These are phyloP conservation scores for Psococerastis gibbosa DNA, from an alignment of 2,888 invertebrate genomes.

Conservation along the genomic window DNA sequence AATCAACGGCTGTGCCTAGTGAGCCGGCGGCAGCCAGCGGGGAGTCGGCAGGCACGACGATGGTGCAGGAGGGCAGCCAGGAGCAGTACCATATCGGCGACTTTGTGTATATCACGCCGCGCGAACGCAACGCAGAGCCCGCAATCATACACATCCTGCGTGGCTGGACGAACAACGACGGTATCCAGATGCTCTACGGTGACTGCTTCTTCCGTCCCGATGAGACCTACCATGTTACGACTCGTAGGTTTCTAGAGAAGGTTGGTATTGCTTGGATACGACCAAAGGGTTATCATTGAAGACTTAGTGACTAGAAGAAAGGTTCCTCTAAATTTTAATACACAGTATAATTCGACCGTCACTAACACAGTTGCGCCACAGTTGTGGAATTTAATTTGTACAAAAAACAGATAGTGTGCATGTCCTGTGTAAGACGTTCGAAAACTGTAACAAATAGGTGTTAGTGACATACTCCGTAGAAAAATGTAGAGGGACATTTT, in stretches of 20 bases:
- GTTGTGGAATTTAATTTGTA: no score
- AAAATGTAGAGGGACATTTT: no score
- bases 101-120: constrained; percentile 59
- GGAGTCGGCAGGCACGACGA: constrained; percentile 30
- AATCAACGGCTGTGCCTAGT: neutral
- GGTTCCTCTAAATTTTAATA: no score
- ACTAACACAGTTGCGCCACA: no score
- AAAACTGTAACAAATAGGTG: no score
- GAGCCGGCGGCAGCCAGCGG: constrained; percentile 23
- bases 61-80: constrained; percentile 44
- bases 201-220: constrained; percentile 79
- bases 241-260: constrained; percentile 86
- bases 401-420: no score
- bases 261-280: no score
- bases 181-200: constrained; percentile 70
- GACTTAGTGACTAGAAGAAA: no score
- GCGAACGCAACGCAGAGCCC: constrained; percentile 43
- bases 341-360: no score
- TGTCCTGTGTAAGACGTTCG: no score
- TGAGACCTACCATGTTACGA: constrained; percentile 90
- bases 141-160: constrained; percentile 75
- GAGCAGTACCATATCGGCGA: constrained; percentile 26
- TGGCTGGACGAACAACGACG: constrained; percentile 67
- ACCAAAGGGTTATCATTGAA: no score
- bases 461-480: no score